These are phyloP conservation scores for Eugnorisma glareosa DNA, from an alignment of 2,888 invertebrate genomes.

Conservation along the genomic window DNA sequence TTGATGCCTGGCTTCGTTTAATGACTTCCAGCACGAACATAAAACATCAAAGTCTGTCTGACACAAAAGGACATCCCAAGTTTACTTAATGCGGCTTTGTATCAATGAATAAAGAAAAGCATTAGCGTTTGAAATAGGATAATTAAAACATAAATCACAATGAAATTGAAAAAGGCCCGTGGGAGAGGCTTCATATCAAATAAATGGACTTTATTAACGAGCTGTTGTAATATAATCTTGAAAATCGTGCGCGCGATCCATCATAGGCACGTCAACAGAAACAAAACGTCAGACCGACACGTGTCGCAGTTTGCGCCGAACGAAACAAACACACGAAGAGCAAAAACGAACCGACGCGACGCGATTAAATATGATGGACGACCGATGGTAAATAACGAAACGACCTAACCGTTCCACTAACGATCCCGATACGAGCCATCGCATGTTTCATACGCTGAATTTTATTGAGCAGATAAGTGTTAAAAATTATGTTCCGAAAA, in stretches of 20 bases:
- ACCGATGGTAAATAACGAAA: conserved; percentile 81
- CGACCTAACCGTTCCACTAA: conserved; percentile 83
- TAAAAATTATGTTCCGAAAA: conserved; percentile 67
- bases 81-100: conserved; percentile 31
- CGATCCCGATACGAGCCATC: conserved; percentile 79
- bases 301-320: conserved; percentile 76
- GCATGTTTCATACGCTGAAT: conserved; percentile 79
- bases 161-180: conserved; percentile 13
- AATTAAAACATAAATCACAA: conserved; percentile 36
- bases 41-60: conserved; percentile 45
- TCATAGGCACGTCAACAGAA: conserved; percentile 75
- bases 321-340: conserved; percentile 71
- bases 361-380: conserved; percentile 88
- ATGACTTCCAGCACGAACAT: conserved; percentile 62
- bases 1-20: conserved; percentile 49
- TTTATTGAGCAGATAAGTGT: conserved; percentile 79
- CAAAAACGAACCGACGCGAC: conserved; percentile 76
- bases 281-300: conserved; percentile 78
- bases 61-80: conserved; percentile 43
- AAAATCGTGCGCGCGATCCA: conserved; percentile 73
- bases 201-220: conserved; percentile 52
- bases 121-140: conserved; percentile 25
- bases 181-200: conserved; percentile 26
- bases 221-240: conserved; percentile 60
- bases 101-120: conserved; percentile 14